Evolutionary conservation across 2,797 vertebrate genomes (phyloP), one percentile per base, ranked within the genome.

Genomic region (Pipistrellus pipistrellus): DNA sequence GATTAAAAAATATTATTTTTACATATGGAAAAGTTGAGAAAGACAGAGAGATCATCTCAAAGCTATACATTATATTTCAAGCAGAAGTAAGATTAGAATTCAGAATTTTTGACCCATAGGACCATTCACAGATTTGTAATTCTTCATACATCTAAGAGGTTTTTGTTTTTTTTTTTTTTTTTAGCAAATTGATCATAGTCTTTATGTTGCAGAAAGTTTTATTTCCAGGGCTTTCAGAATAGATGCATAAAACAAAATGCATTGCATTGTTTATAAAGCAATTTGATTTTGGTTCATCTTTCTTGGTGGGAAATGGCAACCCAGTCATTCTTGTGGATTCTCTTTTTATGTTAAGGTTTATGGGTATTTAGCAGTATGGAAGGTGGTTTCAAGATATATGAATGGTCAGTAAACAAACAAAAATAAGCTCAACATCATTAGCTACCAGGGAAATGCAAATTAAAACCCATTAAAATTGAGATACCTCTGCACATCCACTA

Each of bases 41-140:
- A 83, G 13, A 59, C 9, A 77, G 53, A 38, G 23, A 77, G 59
- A 38, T 86, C 64, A 76, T 80, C 38, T 23, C 13, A 83, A 90
- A 84, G 10, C 25, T 86, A 68, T 11, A 23, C 8, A 66, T 27
- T 20, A 35, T 38, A 75, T 85, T 84, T 81, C 69, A 90, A 69
- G 9, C 62, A 88, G 27, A 90, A 30, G 9, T 10, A 69, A 88
- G 68, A 66, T 72, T 57, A 69, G 64, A 89, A 91, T 88, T 91
- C 59, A 55, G 75, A 77, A 13, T 78, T 91, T 30, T 23, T 83
- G 13, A 46, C 20, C 21, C 11, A 92, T 71, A 75, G 44, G 15
- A n/a, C 12, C 32, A 73, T 35, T 76, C 21, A 51, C 21, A 95
- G 12, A 81, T 83, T 90, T 44, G 4, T 73, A 59, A 62, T 77